Evolutionary conservation across 2,888 invertebrate genomes (phyloP).

Genomic region (Caenorhabditis becei): DNA sequence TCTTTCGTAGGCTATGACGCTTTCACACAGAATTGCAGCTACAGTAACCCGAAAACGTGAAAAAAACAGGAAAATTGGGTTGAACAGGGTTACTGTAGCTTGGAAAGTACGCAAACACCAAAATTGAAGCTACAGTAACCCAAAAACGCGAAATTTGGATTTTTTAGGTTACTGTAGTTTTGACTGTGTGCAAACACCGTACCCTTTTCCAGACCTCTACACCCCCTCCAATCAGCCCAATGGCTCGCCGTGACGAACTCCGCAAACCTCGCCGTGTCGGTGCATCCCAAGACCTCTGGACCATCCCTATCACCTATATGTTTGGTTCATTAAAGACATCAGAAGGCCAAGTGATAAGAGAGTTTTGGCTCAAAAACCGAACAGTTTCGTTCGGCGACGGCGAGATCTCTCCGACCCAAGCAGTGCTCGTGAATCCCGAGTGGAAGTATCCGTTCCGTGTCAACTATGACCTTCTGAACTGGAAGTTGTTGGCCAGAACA

Average conservation of each 20-base stretch:
- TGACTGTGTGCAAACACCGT: too few species aligned
- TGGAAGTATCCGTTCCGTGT: conserved; percentile 80
- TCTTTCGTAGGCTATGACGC: too few species aligned
- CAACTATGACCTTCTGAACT: conserved; percentile 80
- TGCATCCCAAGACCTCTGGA: conserved; percentile 73
- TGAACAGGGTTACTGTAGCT: too few species aligned
- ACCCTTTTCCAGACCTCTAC: conserved; percentile 32
- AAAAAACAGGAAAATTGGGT: too few species aligned
- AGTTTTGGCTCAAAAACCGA: conserved; percentile 80
- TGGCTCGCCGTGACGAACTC: conserved; percentile 56
- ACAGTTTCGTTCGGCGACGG: conserved; percentile 78
- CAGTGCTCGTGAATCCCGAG: conserved; percentile 79
- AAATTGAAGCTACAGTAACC: too few species aligned
- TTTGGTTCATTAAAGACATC: conserved; percentile 77
- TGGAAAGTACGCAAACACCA: too few species aligned
- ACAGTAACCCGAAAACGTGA: too few species aligned
- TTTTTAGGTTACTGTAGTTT: too few species aligned
- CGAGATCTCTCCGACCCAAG: conserved; percentile 74
- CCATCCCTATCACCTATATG: conserved; percentile 79
- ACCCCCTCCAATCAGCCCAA: conserved; percentile 34
- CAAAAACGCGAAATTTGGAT: too few species aligned
- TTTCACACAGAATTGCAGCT: too few species aligned
- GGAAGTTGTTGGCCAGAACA: conserved; percentile 78
- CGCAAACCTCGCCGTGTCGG: conserved; percentile 62
- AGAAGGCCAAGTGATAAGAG: conserved; percentile 78